These are phyloP conservation scores for Excalfactoria chinensis DNA, from an alignment of 2,113 vertebrate genomes.

Conservation along the genomic window DNA sequence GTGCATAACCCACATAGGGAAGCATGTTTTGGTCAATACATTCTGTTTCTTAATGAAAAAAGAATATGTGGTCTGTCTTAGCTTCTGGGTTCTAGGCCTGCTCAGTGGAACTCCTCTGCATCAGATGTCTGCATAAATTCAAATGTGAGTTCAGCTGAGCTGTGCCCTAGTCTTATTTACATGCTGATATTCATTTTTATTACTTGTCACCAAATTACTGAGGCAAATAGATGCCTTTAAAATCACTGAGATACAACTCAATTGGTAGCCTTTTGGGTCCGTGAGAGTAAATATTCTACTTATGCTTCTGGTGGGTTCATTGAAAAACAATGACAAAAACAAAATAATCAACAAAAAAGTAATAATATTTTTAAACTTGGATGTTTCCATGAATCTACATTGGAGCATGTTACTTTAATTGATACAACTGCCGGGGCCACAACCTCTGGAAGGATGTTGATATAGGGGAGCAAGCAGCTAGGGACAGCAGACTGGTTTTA, in stretches of 20 bases:
- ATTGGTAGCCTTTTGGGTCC: neutral
- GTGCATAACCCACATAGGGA: neutral
- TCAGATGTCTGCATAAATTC: neutral
- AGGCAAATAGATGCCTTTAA: neutral
- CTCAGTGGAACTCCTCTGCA: neutral
- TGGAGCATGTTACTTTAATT: neutral
- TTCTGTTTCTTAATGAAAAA: neutral
- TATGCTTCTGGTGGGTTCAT: neutral
- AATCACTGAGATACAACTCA: neutral
- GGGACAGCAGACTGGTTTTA: neutral
- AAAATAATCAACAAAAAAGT: neutral
- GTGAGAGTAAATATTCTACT: fast-evolving
- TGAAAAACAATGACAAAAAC: neutral
- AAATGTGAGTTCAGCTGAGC: neutral
- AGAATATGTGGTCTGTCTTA: neutral
- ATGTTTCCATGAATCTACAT: neutral
- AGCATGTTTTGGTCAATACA: neutral
- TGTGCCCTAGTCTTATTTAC: neutral
- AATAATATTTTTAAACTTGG: neutral
- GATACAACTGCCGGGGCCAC: neutral
- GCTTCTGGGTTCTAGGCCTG: neutral
- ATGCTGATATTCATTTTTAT: neutral
- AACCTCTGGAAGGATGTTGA: neutral
- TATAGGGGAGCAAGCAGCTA: neutral
- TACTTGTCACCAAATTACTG: neutral